phyloP scores from a whole-genome alignment of 2,113 vertebrate species.

The Alouatta palliata region DNA sequence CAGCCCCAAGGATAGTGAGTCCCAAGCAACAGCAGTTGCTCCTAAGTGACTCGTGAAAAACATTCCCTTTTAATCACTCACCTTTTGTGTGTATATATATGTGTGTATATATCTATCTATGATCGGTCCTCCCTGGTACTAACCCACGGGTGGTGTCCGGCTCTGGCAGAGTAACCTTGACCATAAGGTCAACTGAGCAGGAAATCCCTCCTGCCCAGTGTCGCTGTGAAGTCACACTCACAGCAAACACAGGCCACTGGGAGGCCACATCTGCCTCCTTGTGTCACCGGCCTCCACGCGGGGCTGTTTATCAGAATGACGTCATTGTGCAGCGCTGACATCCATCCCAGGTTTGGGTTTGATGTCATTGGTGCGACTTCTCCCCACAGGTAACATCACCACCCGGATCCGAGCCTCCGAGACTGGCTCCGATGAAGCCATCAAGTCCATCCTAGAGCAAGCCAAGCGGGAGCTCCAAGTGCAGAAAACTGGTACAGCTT shows the following conservation, averaged over 20 bases:
- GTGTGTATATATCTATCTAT: no score
- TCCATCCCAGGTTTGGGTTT: neutral
- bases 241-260: neutral
- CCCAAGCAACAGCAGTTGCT: slow-evolving; percentile 44
- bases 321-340: neutral
- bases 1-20: slow-evolving; percentile 25
- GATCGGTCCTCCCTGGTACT: neutral
- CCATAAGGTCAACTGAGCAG: neutral
- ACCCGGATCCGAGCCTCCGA: slow-evolving; percentile 93
- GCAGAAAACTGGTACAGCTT: slow-evolving; percentile 92
- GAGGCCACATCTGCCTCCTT: slow-evolving; percentile 33
- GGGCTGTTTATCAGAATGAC: slow-evolving; percentile 17
- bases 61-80: neutral
- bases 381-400: slow-evolving; percentile 93
- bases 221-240: neutral
- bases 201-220: slow-evolving; percentile 3
- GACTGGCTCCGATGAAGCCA: slow-evolving; percentile 94
- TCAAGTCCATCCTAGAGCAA: slow-evolving; percentile 98
- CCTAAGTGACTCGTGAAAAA: slow-evolving; percentile 47
- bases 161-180: neutral
- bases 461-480: slow-evolving; percentile 97
- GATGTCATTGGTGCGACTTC: slow-evolving; percentile 73
- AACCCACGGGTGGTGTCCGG: neutral
- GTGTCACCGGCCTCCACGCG: neutral
- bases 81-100: neutral